These are phyloP conservation scores for Cyprinus carpio DNA, from an alignment of 2,113 vertebrate species.

Conservation along the genomic window DNA sequence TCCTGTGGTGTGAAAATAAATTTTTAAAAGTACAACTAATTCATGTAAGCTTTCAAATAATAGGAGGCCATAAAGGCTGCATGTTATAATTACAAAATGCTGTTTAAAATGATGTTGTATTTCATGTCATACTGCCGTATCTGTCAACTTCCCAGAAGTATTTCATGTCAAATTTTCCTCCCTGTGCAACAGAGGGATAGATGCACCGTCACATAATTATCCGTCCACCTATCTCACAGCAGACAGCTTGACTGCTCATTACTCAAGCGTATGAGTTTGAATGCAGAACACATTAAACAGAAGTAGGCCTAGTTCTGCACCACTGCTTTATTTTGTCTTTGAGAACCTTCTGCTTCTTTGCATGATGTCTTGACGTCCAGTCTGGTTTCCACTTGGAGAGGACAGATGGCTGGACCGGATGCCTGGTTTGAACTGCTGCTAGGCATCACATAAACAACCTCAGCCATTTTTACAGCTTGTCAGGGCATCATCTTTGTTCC, in stretches of 20 bases:
- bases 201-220: constrained; percentile 13
- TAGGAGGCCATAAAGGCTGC: not conserved
- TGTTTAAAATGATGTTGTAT: constrained; percentile 4
- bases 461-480: constrained; percentile 14
- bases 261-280: not conserved
- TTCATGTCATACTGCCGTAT: constrained; percentile 9
- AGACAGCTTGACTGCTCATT: constrained; percentile 40
- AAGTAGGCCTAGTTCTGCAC: constrained; percentile 9
- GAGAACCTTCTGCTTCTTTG: constrained; percentile 1
- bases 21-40: not conserved
- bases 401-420: not conserved
- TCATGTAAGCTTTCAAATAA: not conserved
- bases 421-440: not conserved
- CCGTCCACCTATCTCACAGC: not conserved
- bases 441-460: not conserved
- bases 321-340: not conserved
- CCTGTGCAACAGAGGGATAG: not conserved
- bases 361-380: not conserved
- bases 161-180: not conserved
- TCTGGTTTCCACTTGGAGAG: not conserved
- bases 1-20: too few relatives aligned
- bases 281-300: not conserved
- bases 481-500: constrained; percentile 12
- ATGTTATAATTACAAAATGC: constrained; percentile 1
- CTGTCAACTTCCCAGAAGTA: constrained; percentile 11